These are phyloP conservation scores for Callorhinus ursinus DNA, from an alignment of 2,113 vertebrate species.

Conservation along the genomic window DNA sequence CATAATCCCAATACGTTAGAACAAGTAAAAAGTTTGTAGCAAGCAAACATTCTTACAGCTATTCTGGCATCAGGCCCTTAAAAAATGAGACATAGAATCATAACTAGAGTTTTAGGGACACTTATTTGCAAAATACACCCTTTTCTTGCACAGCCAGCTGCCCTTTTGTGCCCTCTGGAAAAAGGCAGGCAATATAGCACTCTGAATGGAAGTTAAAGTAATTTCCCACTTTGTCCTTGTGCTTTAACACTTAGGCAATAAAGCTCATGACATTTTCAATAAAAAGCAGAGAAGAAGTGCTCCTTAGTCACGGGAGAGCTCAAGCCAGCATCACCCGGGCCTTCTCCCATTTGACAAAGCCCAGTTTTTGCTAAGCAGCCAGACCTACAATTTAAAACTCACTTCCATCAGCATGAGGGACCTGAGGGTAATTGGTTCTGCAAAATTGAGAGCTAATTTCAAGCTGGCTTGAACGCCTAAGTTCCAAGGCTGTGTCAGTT, in stretches of 20 bases:
- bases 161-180: conserved; percentile 13
- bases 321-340: background rate
- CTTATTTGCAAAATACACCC: background rate
- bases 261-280: conserved; percentile 68
- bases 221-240: conserved; percentile 21
- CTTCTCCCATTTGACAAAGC: background rate
- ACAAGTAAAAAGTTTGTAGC: background rate
- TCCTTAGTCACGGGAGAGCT: background rate
- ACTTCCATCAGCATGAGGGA: background rate
- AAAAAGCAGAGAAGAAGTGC: background rate
- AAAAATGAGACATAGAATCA: conserved; percentile 36
- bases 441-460: conserved; percentile 13
- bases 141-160: background rate
- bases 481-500: background rate
- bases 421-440: background rate
- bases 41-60: background rate
- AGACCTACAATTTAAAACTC: conserved; percentile 30
- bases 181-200: background rate
- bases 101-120: background rate
- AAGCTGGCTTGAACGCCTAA: background rate
- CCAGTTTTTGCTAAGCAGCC: background rate
- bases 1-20: background rate
- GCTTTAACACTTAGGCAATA: conserved; percentile 58
- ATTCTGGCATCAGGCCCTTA: background rate
- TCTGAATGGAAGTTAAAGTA: background rate